Evolutionary conservation across 2,113 vertebrate species (phyloP).

Genomic region (Brachyistius frenatus): DNA sequence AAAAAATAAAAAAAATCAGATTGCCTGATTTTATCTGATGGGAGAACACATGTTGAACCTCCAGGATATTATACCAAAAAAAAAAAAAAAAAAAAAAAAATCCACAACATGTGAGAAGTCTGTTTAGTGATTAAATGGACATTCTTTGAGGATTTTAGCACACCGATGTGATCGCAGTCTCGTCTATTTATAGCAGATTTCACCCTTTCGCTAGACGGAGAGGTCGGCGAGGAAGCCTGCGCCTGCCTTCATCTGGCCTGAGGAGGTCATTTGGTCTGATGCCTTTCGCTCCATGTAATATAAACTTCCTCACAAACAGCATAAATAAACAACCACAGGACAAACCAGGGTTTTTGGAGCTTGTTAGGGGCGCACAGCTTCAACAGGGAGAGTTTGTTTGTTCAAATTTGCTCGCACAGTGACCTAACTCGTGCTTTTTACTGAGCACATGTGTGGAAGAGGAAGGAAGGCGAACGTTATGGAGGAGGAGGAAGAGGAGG

Average conservation of each 20-base stretch:
- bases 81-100: not conserved
- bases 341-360: constrained; percentile 55
- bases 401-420: constrained; percentile 70
- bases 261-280: constrained; percentile 66
- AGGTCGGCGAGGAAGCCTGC: constrained; percentile 10
- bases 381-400: constrained; percentile 74
- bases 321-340: constrained; percentile 66
- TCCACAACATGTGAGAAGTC: too few relatives aligned
- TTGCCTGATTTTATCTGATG: not conserved
- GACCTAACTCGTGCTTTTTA: constrained; percentile 69
- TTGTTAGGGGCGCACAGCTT: constrained; percentile 54
- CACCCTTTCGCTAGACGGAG: constrained; percentile 11
- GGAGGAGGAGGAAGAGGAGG: not conserved
- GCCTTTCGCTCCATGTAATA: constrained; percentile 61
- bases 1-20: not conserved
- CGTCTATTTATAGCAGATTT: constrained; percentile 7
- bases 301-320: constrained; percentile 74
- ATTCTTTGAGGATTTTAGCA: constrained; percentile 8
- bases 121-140: not conserved
- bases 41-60: not conserved
- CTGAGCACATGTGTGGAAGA: constrained; percentile 70
- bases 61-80: not conserved
- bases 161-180: not conserved
- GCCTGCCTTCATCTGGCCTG: constrained; percentile 19
- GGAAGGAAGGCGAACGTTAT: constrained; percentile 53